Base-by-base conservation (phyloP, 1,140 invertebrate genomes). In the Holotrichia oblita region DNA sequence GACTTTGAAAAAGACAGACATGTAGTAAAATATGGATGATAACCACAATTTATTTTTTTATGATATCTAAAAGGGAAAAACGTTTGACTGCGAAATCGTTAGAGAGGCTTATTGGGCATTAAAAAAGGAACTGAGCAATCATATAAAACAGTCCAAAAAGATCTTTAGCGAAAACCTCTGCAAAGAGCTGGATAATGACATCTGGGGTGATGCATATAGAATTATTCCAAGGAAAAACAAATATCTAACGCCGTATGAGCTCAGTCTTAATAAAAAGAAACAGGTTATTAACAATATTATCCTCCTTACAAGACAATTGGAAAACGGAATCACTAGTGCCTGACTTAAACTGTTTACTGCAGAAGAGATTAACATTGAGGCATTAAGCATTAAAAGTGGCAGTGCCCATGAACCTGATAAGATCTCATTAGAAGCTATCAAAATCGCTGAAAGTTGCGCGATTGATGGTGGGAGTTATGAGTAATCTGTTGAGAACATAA, bases 361-460 rank as follows among this genome's bases (percentile, higher is more conserved):
- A 69, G 64, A 69, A 6, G 64, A 20, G 27, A 10, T 69, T 22
- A 69, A 69, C 10, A 69, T 10, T 69, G 78, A 59, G 6, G 76
- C 69, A 12, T 20, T 27, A 1, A 79, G 22, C 22, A 17, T 80
- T 6, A 81, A 77, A 14, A 81, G 9, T 20, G 73, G 76, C 22
- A 81, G 77, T 42, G 81, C 81, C 17, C 80, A 76, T 14, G 81
- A 81, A 27, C 61, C 41, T 3, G 81, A 83, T 44, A 77, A 78
- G 34, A 78, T 83, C 3, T n/a, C 76, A 3, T 20, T 41, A n/a
- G 81, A 83, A 76, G 64, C 74, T 2, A 59, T 81, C 4, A 79
- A 77, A 69, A 40, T 73, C 9, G 40, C 61, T 24, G 44, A 59
- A 40, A 69, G 74, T 41, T 22, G 9, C 6, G 20, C 44, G 17